Evolutionary conservation across 2,113 vertebrate genomes (phyloP).

Genomic region (Platichthys stellatus): DNA sequence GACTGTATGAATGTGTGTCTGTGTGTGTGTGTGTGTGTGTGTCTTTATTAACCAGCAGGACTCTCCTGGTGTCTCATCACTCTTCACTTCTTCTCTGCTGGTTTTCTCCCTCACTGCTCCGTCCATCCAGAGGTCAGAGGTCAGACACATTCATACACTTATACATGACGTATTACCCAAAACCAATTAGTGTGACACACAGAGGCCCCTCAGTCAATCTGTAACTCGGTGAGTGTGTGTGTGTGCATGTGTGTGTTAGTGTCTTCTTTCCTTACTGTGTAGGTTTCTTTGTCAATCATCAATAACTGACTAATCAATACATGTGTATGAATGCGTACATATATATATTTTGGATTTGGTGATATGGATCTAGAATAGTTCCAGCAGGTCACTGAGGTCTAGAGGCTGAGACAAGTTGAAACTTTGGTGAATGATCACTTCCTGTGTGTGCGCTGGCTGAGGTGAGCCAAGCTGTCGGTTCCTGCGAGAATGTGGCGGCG

Average conservation of each 20-base stretch:
- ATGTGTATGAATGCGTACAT: no score
- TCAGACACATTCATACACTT: conserved; percentile 40
- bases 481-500: conserved; percentile 5
- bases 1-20: not conserved
- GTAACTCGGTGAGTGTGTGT: conserved; percentile 15
- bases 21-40: not conserved
- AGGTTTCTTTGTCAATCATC: no score
- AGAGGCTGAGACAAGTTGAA: not conserved
- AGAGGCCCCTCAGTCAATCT: conserved; percentile 18
- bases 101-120: conserved; percentile 55
- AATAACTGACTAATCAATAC: no score
- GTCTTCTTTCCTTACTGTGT: not conserved
- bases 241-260: not conserved
- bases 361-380: not conserved
- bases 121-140: conserved; percentile 42
- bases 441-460: not conserved
- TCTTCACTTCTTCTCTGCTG: not conserved
- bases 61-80: not conserved
- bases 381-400: no score
- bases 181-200: conserved; percentile 32
- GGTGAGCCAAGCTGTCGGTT: conserved; percentile 68
- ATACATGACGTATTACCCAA: conserved; percentile 60
- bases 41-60: no score
- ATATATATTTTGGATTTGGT: not conserved
- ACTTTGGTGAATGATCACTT: not conserved